Conservation (phyloP, 2,797 vertebrate species). For the Potorous gilbertii region DNA sequence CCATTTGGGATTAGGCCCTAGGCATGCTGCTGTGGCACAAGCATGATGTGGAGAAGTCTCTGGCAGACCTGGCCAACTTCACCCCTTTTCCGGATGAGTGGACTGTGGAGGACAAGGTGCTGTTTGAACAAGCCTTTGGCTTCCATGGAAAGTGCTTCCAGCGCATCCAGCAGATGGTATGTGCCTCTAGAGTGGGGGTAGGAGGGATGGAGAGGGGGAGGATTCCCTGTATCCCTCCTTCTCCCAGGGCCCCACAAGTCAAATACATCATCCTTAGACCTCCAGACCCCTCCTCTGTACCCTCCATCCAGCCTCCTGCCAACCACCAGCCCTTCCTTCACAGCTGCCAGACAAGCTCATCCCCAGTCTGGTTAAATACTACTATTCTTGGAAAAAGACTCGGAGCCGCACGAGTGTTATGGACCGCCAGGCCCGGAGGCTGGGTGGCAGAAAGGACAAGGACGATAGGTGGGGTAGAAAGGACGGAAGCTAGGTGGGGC, state of each 20-base stretch:
- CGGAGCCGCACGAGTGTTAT: conserved; percentile 94
- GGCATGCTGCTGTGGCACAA: conserved; percentile 98
- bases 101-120: conserved; percentile 95
- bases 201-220: no score
- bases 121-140: conserved; percentile 96
- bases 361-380: conserved; percentile 94
- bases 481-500: conserved; percentile 90
- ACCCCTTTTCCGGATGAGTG: conserved; percentile 96
- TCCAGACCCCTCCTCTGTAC: not conserved
- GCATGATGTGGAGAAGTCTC: conserved; percentile 93
- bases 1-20: conserved; percentile 85
- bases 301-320: not conserved
- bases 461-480: conserved; percentile 88
- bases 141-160: conserved; percentile 97
- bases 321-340: conserved; percentile 24
- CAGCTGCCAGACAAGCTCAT: conserved; percentile 95
- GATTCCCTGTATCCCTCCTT: fast-evolving
- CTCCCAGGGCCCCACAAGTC: not conserved
- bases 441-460: conserved; percentile 91
- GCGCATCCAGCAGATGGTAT: conserved; percentile 97
- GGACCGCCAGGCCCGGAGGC: conserved; percentile 93
- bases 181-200: not conserved
- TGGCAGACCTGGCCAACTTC: conserved; percentile 95
- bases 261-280: not conserved
- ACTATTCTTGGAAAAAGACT: conserved; percentile 97